Evolutionary conservation across 1,140 invertebrate species (phyloP).

Genomic region (Lerema accius): DNA sequence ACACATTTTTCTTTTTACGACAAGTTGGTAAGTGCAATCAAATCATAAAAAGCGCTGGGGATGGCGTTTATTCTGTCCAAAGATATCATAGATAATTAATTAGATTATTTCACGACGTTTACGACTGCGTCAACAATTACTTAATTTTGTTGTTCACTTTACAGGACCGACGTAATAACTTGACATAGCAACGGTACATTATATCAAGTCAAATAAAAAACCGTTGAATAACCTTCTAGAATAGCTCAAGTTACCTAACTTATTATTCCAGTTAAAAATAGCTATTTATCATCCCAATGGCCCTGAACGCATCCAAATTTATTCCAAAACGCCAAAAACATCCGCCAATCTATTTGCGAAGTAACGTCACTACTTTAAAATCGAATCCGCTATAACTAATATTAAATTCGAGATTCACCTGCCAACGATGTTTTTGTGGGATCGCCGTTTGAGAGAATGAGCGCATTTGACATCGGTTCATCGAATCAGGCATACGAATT

Average conservation of each 20-base stretch:
- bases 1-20: too few species aligned
- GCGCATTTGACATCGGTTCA: constrained; percentile 56
- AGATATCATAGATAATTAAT: too few species aligned
- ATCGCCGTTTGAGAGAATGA: constrained; percentile 48
- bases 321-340: constrained; percentile 13
- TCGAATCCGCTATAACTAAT: constrained; percentile 50
- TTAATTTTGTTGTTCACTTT: too few species aligned
- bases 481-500: constrained; percentile 53
- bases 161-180: too few species aligned
- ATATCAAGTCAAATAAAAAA: neutral
- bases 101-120: too few species aligned
- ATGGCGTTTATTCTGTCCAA: too few species aligned
- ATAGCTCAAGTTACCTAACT: neutral
- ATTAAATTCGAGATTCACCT: constrained; percentile 62
- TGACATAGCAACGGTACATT: too few species aligned
- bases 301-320: constrained; percentile 12
- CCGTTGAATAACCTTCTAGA: neutral
- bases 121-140: too few species aligned
- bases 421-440: constrained; percentile 55
- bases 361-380: constrained; percentile 39
- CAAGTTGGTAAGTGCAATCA: too few species aligned
- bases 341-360: constrained; percentile 25
- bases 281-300: neutral
- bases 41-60: too few species aligned
- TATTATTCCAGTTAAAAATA: neutral